phyloP scores from a whole-genome alignment of 2,113 vertebrate genomes.

The Paradoxurus hermaphroditus region DNA sequence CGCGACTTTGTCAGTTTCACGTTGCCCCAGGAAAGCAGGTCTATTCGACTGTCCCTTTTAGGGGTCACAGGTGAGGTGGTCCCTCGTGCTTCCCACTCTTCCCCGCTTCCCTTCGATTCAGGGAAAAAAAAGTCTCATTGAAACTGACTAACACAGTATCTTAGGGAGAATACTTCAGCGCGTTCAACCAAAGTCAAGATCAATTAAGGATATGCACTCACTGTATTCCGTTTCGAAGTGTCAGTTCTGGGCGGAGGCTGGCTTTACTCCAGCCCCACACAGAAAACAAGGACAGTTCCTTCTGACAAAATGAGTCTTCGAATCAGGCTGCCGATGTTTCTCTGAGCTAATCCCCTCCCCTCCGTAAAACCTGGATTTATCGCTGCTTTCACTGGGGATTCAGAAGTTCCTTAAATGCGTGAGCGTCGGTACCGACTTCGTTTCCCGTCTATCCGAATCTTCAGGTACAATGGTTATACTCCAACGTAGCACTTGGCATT shows the following conservation, averaged over 20 bases:
- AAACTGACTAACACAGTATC: not conserved
- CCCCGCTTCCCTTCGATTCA: not conserved
- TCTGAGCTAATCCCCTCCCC: not conserved
- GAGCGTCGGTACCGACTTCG: not conserved
- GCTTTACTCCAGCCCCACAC: not conserved
- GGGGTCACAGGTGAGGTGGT: too few species aligned
- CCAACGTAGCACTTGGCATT: not conserved
- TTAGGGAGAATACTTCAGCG: not conserved
- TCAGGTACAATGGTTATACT: not conserved
- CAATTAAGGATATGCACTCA: not conserved
- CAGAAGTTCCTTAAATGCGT: not conserved
- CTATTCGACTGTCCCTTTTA: not conserved
- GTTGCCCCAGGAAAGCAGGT: slow-evolving; percentile 29
- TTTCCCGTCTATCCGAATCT: not conserved
- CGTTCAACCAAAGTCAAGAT: not conserved
- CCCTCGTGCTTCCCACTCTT: not conserved
- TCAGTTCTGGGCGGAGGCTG: not conserved
- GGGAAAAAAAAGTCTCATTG: not conserved
- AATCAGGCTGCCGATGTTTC: not conserved
- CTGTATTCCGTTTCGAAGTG: not conserved
- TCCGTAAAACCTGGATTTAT: not conserved
- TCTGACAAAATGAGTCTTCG: not conserved
- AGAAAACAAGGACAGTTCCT: not conserved
- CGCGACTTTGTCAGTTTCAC: not conserved
- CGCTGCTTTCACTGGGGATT: not conserved